phyloP scores from a whole-genome alignment of 1,140 invertebrate genomes.

The Drosophila neocordata region DNA sequence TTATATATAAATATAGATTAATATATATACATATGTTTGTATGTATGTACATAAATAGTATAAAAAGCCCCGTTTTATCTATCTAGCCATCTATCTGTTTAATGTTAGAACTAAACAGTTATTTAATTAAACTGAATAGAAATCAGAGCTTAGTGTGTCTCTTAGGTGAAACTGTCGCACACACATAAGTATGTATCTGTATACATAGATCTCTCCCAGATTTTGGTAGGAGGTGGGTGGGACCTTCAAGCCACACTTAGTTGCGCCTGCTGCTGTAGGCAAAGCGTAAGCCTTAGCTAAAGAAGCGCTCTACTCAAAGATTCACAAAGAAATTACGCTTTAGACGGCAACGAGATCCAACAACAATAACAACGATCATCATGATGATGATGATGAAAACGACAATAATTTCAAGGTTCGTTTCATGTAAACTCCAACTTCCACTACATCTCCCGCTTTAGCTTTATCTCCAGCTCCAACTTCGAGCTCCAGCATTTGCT shows the following conservation, averaged over 20 bases:
- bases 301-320: constrained; percentile 5
- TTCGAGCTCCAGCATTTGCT: not conserved
- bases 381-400: constrained; percentile 73
- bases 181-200: not conserved
- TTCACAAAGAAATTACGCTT: constrained; percentile 49
- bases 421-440: constrained; percentile 73
- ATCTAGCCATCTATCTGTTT: constrained; percentile 24
- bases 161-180: constrained; percentile 66
- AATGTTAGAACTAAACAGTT: constrained; percentile 66
- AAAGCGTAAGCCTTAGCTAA: not conserved
- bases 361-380: not conserved
- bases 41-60: too few relatives aligned
- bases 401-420: constrained; percentile 83
- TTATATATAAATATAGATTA: too few relatives aligned
- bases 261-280: constrained; percentile 3
- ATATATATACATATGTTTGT: too few relatives aligned
- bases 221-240: not conserved
- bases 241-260: constrained; percentile 9
- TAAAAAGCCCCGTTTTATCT: constrained; percentile 5
- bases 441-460: not conserved
- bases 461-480: not conserved
- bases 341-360: not conserved
- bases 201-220: constrained; percentile 19
- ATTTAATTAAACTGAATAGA: constrained; percentile 73
- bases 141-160: constrained; percentile 61